These are phyloP conservation scores for Telmatherina bonti DNA, from an alignment of 2,797 vertebrate genomes.

Conservation along the genomic window DNA sequence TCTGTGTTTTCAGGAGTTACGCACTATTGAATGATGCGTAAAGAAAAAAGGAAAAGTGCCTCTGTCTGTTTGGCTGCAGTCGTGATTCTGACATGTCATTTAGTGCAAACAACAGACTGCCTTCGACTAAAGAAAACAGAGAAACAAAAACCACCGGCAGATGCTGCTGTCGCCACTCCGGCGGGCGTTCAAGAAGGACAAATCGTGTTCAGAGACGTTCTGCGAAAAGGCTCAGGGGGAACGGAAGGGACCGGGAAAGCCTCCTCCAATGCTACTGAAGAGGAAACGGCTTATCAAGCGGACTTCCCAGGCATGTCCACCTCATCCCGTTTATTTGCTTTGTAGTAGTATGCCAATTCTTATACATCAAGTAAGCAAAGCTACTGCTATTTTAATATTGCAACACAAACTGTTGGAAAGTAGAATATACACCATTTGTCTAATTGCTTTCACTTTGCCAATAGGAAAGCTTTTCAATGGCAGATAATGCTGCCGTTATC, in stretches of 20 bases:
- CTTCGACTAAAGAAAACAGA: slow-evolving; percentile 39
- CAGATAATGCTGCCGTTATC: too few species aligned
- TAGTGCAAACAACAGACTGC: slow-evolving; percentile 32
- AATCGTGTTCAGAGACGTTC: slow-evolving; percentile 58
- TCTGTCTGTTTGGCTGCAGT: background rate
- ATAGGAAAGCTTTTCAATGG: too few species aligned
- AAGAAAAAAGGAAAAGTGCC: slow-evolving; percentile 3
- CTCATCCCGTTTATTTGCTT: too few species aligned
- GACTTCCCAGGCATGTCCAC: slow-evolving; percentile 59
- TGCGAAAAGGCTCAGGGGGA: background rate
- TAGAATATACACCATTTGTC: too few species aligned
- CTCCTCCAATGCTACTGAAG: slow-evolving; percentile 26
- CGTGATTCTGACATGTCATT: slow-evolving; percentile 27
- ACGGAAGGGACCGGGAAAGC: background rate
- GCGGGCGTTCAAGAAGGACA: slow-evolving; percentile 30
- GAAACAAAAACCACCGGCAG: background rate
- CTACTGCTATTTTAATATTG: too few species aligned
- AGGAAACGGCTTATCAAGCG: slow-evolving; percentile 49
- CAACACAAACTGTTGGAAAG: too few species aligned
- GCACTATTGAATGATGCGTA: slow-evolving; percentile 6
- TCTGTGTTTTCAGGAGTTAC: background rate
- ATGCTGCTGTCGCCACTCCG: rapidly evolving
- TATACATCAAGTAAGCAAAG: too few species aligned
- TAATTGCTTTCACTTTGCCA: too few species aligned
- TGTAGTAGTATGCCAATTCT: too few species aligned